phyloP scores from a whole-genome alignment of 2,797 vertebrate species.

The Chelon labrosus region DNA sequence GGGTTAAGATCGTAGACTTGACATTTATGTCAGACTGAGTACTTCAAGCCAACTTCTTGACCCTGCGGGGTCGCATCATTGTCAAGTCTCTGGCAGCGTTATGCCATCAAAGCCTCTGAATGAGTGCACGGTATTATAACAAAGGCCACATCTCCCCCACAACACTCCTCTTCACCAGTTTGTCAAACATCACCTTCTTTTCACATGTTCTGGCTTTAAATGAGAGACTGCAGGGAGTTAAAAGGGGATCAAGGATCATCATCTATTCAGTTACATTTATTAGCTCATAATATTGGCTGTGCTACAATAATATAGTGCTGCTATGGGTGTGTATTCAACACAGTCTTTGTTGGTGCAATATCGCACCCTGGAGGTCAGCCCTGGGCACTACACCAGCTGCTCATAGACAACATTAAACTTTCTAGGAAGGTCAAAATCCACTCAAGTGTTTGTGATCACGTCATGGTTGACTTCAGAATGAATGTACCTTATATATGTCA shows the following conservation, averaged over 20 bases:
- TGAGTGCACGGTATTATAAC: neutral
- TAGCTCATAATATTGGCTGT: neutral
- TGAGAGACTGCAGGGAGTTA: neutral
- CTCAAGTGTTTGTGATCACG: neutral
- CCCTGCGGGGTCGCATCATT: conserved; percentile 4
- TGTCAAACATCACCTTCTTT: neutral
- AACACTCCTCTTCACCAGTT: neutral
- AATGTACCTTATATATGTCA: too few species aligned
- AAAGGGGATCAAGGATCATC: neutral
- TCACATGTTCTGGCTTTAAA: neutral
- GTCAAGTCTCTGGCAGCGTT: neutral
- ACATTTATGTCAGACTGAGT: neutral
- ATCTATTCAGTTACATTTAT: neutral
- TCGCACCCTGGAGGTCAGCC: conserved; percentile 71
- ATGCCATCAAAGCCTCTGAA: conserved; percentile 13
- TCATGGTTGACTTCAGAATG: too few species aligned
- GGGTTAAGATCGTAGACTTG: conserved; percentile 2
- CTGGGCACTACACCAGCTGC: conserved; percentile 39
- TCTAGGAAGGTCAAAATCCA: neutral
- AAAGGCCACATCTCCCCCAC: neutral
- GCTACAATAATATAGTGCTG: neutral
- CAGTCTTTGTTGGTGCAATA: conserved; percentile 38
- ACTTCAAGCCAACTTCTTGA: conserved; percentile 11
- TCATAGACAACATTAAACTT: neutral
- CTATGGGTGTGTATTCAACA: neutral